Conservation (phyloP, 2,888 invertebrate species). For the Autographa gamma region DNA sequence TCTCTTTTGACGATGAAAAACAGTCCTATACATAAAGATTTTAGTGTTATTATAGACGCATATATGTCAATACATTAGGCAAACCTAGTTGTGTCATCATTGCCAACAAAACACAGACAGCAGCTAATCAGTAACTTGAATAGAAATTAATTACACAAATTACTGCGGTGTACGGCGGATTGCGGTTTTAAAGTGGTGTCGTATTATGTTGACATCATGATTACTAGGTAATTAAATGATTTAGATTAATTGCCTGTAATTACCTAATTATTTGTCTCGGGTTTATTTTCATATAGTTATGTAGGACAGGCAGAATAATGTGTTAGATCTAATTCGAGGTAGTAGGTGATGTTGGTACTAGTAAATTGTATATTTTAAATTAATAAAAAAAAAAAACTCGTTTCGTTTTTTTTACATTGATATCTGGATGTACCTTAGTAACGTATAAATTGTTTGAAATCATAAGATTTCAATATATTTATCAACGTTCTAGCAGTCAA, state of each 20-base stretch:
- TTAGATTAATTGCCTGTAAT: constrained; percentile 38
- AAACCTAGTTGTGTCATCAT: constrained; percentile 28
- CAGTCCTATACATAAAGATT: no score
- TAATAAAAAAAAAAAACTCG: no score
- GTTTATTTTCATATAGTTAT: neutral
- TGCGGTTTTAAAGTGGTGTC: constrained; percentile 42
- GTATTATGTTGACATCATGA: constrained; percentile 31
- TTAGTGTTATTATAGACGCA: no score
- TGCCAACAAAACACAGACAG: neutral
- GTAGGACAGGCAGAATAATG: neutral
- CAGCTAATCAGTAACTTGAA: constrained; percentile 31
- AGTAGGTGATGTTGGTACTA: no score
- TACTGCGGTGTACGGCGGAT: constrained; percentile 24
- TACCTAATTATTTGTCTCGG: neutral
- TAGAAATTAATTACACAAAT: constrained; percentile 44
- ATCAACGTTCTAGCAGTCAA: no score
- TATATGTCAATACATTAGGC: constrained; percentile 20
- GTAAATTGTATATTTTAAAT: no score
- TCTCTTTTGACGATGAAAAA: no score
- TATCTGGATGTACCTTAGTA: no score
- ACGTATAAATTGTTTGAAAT: no score
- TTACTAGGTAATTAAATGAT: constrained; percentile 30
- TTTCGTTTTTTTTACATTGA: no score
- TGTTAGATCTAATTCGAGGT: no score
- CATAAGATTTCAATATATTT: no score